Percentiles rank a stretch among this genome's conserved stretches.
Evolutionary conservation across 53 echinoderm and acorn worm species (phyloP).

Genomic region (Paracentrotus lividus): DNA sequence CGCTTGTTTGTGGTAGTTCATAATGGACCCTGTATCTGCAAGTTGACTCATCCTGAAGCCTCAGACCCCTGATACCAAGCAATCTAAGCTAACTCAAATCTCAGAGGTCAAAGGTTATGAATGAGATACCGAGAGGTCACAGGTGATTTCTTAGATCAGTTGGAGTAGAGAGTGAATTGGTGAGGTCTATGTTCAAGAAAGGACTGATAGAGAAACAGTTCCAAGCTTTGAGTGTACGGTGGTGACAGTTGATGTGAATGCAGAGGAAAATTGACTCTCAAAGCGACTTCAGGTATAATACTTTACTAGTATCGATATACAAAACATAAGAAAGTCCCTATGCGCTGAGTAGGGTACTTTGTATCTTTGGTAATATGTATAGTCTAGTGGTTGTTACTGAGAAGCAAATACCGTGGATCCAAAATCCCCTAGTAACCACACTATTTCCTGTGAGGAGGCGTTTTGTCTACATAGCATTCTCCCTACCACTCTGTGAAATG

Average conservation of each 20-base stretch:
- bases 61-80: slow-evolving; percentile 71
- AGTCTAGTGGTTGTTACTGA: too few relatives aligned
- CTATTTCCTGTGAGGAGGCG: too few relatives aligned
- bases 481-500: too few relatives aligned
- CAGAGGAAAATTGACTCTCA: slow-evolving; percentile 5
- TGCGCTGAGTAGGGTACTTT: too few relatives aligned
- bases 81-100: slow-evolving; percentile 65
- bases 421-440: too few relatives aligned
- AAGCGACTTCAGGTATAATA: slow-evolving; percentile 58
- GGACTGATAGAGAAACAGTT: slow-evolving; percentile 72
- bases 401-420: too few relatives aligned
- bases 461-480: too few relatives aligned
- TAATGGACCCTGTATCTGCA: not conserved
- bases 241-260: slow-evolving; percentile 68
- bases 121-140: not conserved
- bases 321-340: too few relatives aligned
- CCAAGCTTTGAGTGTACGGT: slow-evolving; percentile 55
- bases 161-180: slow-evolving; percentile 59
- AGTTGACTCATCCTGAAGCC: slow-evolving; percentile 66
- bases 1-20: not conserved
- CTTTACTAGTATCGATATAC: too few relatives aligned
- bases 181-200: slow-evolving; percentile 26
- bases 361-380: too few relatives aligned
- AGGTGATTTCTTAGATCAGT: slow-evolving; percentile 38
- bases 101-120: not conserved